These are phyloP conservation scores for Phrynosoma platyrhinos DNA, from an alignment of 2,113 vertebrate species.

Conservation along the genomic window DNA sequence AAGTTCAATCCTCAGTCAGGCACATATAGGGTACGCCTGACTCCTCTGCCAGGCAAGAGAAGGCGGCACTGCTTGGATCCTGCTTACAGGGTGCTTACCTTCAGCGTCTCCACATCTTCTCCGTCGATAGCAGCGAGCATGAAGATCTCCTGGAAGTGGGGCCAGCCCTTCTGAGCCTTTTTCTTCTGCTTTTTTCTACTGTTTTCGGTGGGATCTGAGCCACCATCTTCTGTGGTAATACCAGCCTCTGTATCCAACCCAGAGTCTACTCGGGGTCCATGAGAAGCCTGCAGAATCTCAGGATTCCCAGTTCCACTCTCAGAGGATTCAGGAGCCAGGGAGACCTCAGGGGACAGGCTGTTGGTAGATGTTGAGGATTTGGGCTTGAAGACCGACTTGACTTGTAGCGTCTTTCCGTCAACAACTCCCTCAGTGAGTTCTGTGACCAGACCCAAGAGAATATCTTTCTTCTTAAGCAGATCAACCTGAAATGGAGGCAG, in stretches of 20 bases:
- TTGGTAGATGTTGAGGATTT: constrained; percentile 10
- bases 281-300: neutral
- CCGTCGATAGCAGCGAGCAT: constrained; percentile 88
- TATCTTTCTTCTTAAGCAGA: constrained; percentile 83
- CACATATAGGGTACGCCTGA: no score
- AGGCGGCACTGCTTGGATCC: no score
- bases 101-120: constrained; percentile 89
- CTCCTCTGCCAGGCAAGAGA: neutral
- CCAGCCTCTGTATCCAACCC: neutral
- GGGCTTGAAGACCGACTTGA: constrained; percentile 46
- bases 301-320: neutral
- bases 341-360: neutral
- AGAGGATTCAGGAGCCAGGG: rapidly evolving
- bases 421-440: constrained; percentile 88
- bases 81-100: constrained; percentile 75
- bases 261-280: neutral
- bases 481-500: constrained; percentile 82
- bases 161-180: constrained; percentile 82
- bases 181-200: no score
- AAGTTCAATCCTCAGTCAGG: no score
- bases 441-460: constrained; percentile 82
- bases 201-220: neutral
- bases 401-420: constrained; percentile 78
- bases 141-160: constrained; percentile 92
- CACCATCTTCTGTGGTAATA: rapidly evolving